A percentile compares a stretch with the other conserved stretches of the same genome.
Conservation (phyloP, 2,113 vertebrate genomes). For the Plecturocebus donacophilus region DNA sequence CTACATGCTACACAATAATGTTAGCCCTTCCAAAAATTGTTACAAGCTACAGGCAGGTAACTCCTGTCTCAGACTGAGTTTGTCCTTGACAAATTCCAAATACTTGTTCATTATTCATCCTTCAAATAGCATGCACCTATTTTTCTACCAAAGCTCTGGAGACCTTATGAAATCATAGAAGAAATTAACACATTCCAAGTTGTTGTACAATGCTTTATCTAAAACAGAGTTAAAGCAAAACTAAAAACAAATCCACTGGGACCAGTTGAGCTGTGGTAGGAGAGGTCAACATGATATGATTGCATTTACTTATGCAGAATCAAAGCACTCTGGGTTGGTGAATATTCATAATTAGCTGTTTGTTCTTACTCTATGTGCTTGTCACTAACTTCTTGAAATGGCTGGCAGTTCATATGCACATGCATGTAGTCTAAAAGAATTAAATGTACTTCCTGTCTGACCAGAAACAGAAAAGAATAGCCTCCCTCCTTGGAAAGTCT, state of each 20-base stretch:
- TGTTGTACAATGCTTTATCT: not conserved
- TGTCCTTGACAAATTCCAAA: not conserved
- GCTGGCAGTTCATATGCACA: not conserved
- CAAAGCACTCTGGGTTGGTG: not conserved
- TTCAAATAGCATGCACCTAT: not conserved
- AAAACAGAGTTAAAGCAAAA: not conserved
- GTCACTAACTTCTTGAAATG: slow-evolving; percentile 5
- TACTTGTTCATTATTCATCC: not conserved
- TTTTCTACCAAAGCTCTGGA: not conserved
- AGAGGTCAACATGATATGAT: not conserved
- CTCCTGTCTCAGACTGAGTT: not conserved
- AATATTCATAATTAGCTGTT: not conserved
- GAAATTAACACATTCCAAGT: not conserved
- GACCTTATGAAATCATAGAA: not conserved
- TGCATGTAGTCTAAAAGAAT: not conserved
- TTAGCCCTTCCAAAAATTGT: not conserved
- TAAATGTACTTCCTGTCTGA: slow-evolving; percentile 16
- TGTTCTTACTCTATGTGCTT: not conserved
- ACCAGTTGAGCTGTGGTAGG: not conserved
- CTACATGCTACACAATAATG: not conserved
- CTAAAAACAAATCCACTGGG: not conserved
- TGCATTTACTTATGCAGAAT: not conserved
- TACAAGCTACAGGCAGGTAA: not conserved
- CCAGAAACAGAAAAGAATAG: slow-evolving; percentile 31
- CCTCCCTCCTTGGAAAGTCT: not conserved